A percentile compares a stretch with the other conserved stretches of the same genome.
Evolutionary conservation across 1,140 invertebrate genomes (phyloP).

Genomic region (Apis cerana): DNA sequence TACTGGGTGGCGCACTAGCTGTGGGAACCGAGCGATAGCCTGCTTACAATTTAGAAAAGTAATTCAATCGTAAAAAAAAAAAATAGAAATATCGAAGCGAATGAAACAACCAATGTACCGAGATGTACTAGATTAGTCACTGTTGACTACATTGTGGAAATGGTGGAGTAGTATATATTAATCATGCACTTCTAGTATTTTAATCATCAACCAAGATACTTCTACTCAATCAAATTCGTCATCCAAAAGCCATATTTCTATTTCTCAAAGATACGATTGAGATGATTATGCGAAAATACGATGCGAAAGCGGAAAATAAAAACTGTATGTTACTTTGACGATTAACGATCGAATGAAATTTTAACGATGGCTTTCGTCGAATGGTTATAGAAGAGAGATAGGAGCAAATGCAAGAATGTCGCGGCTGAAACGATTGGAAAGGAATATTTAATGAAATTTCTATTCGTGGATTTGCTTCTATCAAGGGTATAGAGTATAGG

Average conservation of each 20-base stretch:
- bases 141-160: slow-evolving; percentile 31
- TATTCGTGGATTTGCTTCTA: slow-evolving; percentile 70
- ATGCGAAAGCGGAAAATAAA: slow-evolving; percentile 33
- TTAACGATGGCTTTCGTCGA: slow-evolving; percentile 22
- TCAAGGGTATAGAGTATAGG: slow-evolving; percentile 70
- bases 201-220: neutral
- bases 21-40: slow-evolving; percentile 81
- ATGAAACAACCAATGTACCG: slow-evolving; percentile 33
- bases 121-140: neutral
- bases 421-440: no score
- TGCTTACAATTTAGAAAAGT: slow-evolving; percentile 79
- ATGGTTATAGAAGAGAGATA: slow-evolving; percentile 57
- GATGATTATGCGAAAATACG: neutral
- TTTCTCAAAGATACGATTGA: slow-evolving; percentile 5
- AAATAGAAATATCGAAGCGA: slow-evolving; percentile 45
- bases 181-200: neutral
- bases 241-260: slow-evolving; percentile 19
- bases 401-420: slow-evolving; percentile 73
- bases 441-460: neutral
- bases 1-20: slow-evolving; percentile 86
- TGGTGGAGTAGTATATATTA: neutral
- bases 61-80: slow-evolving; percentile 56
- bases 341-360: slow-evolving; percentile 18
- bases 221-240: neutral
- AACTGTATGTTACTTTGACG: neutral